Percentiles rank a stretch among this genome's conserved stretches.
Conservation (phyloP, 2,888 invertebrate genomes). For the Pseudolycoriella hygida region DNA sequence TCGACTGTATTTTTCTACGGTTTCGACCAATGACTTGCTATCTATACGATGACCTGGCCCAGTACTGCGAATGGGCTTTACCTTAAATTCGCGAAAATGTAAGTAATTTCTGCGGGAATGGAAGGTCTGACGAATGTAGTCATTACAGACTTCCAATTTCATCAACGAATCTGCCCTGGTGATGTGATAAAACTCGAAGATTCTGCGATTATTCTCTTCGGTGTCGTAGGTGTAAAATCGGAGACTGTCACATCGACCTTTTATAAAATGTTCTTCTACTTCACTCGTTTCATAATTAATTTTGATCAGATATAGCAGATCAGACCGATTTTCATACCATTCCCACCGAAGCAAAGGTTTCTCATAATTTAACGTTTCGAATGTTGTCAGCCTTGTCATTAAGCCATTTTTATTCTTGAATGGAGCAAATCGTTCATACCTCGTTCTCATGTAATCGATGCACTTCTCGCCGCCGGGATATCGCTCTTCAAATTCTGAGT, state of each 20-base stretch:
- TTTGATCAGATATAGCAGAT: conserved; percentile 37
- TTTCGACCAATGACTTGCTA: conserved; percentile 25
- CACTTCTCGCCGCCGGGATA: conserved; percentile 56
- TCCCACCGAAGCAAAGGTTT: conserved; percentile 33
- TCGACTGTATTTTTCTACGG: conserved; percentile 44
- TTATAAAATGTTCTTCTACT: conserved; percentile 40
- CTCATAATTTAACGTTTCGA: conserved; percentile 17
- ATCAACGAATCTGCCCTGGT: conserved; percentile 55
- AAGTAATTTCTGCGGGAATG: conserved; percentile 33
- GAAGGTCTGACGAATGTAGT: conserved; percentile 38
- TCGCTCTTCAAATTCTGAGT: conserved; percentile 41
- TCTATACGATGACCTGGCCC: background rate
- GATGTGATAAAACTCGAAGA: conserved; percentile 21
- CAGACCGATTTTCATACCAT: conserved; percentile 44
- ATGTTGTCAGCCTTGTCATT: conserved; percentile 16
- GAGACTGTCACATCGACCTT: conserved; percentile 33
- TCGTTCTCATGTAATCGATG: conserved; percentile 51
- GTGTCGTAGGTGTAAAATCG: conserved; percentile 18
- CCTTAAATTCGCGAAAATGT: background rate
- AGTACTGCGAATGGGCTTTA: too few relatives aligned
- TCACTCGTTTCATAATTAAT: conserved; percentile 34
- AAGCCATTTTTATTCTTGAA: conserved; percentile 54
- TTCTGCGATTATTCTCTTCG: conserved; percentile 17
- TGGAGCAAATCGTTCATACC: conserved; percentile 60
- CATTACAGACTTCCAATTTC: conserved; percentile 34